Base-by-base conservation (phyloP, 2,113 vertebrate species). In the Pampusana beccarii region DNA sequence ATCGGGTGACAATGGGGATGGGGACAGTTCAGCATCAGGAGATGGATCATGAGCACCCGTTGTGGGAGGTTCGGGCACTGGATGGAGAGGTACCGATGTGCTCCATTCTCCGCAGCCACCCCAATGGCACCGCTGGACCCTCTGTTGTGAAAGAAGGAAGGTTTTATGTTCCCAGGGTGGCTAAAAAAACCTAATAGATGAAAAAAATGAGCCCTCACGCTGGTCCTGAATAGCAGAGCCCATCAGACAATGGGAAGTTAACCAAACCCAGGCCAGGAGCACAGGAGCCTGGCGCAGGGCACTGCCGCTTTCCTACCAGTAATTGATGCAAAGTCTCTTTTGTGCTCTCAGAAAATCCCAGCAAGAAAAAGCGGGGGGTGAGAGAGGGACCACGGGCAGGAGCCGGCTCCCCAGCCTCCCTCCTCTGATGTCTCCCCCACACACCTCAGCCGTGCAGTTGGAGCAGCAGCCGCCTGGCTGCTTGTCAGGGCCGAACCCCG, bases 241-340 rank as follows among this genome's bases (percentile, higher is more conserved):
- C 5, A 1, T 51, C 72, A 54, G 62, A 95, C 95, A 94, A 96
- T 92, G 88, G 61, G 86, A 88, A 95, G 95, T 95, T 94, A 97
- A 96, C 95, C 88, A 96, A 96, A 13, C 73, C 50, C 28, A 6
- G 42, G 53, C 61, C 2, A 4, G 75, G 81, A 36, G 64, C 21
- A 11, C 80, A 33, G 75, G 71, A 91, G 23, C 74, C 82, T 96
- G 90, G 92, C 50, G 34, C 38, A 4, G 88, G 88, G 95, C 14
- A 20, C 90, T 88, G 92, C 88, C 42, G 3, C 70, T 94, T 83
- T 38, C 83, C 90, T 86, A 74, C 90, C 80, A 58, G 93, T 96
- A 92, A 96, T 93, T 94, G 95, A 94, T 96, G 93, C 80, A 94
- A 96, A 93, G 65, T 95, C 88, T 34, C 93, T 91, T 96, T 97